Percentiles rank a stretch among this genome's conserved stretches.
Evolutionary conservation across 2,888 invertebrate species (phyloP).

Genomic region (Anorthoa munda): DNA sequence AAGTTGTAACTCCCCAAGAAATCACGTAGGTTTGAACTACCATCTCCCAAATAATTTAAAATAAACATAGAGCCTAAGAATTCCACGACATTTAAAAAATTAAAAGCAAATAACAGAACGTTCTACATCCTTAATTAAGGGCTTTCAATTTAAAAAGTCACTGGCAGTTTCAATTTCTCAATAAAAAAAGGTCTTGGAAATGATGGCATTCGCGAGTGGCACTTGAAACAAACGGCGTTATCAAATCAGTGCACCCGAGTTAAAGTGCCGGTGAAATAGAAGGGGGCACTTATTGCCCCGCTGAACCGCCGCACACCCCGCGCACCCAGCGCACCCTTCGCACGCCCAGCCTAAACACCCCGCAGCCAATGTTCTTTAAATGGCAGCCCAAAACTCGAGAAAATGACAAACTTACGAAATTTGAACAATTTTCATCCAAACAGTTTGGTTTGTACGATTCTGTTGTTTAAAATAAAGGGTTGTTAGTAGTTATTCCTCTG

Average conservation of each 20-base stretch:
- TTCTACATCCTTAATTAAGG: slow-evolving; percentile 73
- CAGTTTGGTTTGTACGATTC: slow-evolving; percentile 56
- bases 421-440: slow-evolving; percentile 66
- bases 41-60: not conserved
- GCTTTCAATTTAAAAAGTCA: slow-evolving; percentile 71
- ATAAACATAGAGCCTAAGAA: not conserved
- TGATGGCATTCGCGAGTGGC: slow-evolving; percentile 82
- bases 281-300: slow-evolving; percentile 88
- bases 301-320: slow-evolving; percentile 64
- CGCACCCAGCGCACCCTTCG: slow-evolving; percentile 48
- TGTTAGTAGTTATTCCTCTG: slow-evolving; percentile 52
- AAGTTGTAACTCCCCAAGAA: not conserved
- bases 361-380: slow-evolving; percentile 61
- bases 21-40: not conserved
- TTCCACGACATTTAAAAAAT: not conserved
- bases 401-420: slow-evolving; percentile 72
- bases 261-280: slow-evolving; percentile 89
- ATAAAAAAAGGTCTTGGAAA: slow-evolving; percentile 78
- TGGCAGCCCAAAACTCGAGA: slow-evolving; percentile 62
- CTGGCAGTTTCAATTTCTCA: slow-evolving; percentile 70
- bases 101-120: slow-evolving; percentile 33
- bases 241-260: slow-evolving; percentile 90
- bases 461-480: slow-evolving; percentile 57
- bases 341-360: slow-evolving; percentile 46
- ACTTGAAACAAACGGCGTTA: slow-evolving; percentile 90